A percentile compares a stretch with the other conserved stretches of the same genome.
Evolutionary conservation across 2,797 vertebrate genomes (phyloP).

Genomic region (Myioborus miniatus): DNA sequence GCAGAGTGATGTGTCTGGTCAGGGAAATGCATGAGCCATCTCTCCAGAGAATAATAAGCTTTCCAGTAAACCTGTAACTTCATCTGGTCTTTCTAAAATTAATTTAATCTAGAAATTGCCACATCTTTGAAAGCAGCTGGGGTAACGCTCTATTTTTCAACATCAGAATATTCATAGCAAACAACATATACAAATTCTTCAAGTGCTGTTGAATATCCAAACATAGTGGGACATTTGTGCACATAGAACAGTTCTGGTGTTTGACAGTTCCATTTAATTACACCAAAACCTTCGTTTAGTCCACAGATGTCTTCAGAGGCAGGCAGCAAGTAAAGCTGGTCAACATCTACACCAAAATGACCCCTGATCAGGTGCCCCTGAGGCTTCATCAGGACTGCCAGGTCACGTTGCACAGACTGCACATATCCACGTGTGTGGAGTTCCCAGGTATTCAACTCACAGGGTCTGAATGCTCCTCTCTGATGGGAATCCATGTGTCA

Average conservation of each 20-base stretch:
- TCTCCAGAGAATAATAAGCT: background rate
- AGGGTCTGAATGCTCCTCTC: background rate
- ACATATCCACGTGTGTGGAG: rapidly evolving
- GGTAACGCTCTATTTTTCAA: background rate
- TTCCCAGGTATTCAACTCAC: background rate
- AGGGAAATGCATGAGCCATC: background rate
- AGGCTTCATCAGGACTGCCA: background rate
- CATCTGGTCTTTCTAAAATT: background rate
- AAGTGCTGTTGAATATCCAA: background rate
- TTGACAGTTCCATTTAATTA: background rate
- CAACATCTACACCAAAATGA: background rate
- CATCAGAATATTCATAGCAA: background rate
- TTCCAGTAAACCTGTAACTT: slow-evolving; percentile 4
- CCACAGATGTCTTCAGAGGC: background rate
- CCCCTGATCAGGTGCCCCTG: background rate
- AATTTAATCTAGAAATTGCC: background rate
- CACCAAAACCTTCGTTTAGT: background rate
- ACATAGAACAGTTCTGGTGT: background rate
- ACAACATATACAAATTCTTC: background rate
- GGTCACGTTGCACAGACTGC: background rate
- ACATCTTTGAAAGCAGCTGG: background rate
- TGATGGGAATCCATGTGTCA: background rate
- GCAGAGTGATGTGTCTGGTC: background rate
- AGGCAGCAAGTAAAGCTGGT: background rate
- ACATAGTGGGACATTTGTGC: background rate